A percentile compares a stretch with the other conserved stretches of the same genome.
These are phyloP conservation scores for Neoarius graeffei DNA, from an alignment of 2,113 vertebrate species.

Conservation along the genomic window DNA sequence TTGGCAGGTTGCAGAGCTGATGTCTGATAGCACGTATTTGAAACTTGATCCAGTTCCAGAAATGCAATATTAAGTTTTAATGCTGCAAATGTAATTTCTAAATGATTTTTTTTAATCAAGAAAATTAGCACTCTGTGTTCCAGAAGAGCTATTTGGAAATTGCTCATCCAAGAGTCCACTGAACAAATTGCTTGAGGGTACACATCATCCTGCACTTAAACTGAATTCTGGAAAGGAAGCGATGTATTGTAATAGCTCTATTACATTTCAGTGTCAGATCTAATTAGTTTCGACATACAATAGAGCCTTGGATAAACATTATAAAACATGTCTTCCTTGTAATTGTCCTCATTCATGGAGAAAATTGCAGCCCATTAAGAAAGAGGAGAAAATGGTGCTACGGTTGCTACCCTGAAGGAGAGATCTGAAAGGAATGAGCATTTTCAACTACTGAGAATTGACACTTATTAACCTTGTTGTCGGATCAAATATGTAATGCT, in stretches of 20 bases:
- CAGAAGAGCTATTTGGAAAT: neutral
- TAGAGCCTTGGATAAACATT: constrained; percentile 17
- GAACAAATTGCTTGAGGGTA: constrained; percentile 8
- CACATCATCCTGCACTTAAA: neutral
- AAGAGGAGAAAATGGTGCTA: neutral
- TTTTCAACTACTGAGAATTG: neutral
- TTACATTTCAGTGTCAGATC: neutral
- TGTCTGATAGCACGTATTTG: neutral
- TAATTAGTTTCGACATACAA: constrained; percentile 15
- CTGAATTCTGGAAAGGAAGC: constrained; percentile 34
- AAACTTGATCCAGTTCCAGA: neutral
- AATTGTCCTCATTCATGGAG: constrained; percentile 6
- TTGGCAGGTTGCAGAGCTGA: neutral
- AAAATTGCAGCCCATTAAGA: neutral
- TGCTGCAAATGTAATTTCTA: neutral
- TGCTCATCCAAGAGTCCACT: neutral
- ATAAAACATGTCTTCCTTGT: neutral
- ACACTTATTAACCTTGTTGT: neutral
- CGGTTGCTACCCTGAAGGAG: neutral
- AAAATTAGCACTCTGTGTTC: neutral
- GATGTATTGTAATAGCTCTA: constrained; percentile 17
- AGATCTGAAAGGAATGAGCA: neutral
- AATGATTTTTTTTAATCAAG: neutral
- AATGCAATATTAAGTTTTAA: neutral
- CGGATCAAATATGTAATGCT: neutral